A percentile compares a stretch with the other conserved stretches of the same genome.
phyloP scores from a whole-genome alignment of 2,888 invertebrate species.

The Cylloceria caligata region DNA sequence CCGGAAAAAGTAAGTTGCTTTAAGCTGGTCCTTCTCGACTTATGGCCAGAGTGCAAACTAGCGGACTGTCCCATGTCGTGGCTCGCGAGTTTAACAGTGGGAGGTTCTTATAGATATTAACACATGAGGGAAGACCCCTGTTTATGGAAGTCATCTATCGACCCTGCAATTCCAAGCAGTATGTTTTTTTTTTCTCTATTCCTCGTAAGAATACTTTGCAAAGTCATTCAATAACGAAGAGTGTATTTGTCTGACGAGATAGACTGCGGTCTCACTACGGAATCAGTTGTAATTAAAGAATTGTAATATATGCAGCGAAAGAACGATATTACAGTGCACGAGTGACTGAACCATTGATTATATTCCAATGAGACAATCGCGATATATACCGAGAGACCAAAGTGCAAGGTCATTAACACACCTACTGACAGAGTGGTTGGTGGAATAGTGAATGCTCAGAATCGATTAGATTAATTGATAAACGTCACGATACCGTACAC shows the following conservation, averaged over 20 bases:
- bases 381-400: conserved; percentile 63
- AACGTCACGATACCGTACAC: conserved; percentile 44
- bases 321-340: conserved; percentile 45
- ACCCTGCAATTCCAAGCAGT: conserved; percentile 54
- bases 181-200: neutral
- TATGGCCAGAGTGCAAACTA: conserved; percentile 68
- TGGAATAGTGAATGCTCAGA: conserved; percentile 39
- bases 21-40: conserved; percentile 63
- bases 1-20: conserved; percentile 62
- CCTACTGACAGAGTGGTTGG: conserved; percentile 43
- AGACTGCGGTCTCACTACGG: conserved; percentile 37
- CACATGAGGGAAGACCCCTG: conserved; percentile 29
- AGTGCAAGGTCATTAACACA: conserved; percentile 69
- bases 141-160: conserved; percentile 69
- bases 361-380: conserved; percentile 56
- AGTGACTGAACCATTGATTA: conserved; percentile 60
- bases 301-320: conserved; percentile 19
- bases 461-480: conserved; percentile 69
- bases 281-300: conserved; percentile 48
- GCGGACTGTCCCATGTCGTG: conserved; percentile 71
- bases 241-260: neutral
- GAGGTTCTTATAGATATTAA: conserved; percentile 15
- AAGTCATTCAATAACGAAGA: neutral
- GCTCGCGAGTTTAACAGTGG: neutral
- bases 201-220: neutral